Base-by-base conservation (phyloP, 1,140 invertebrate genomes). In the Dendroctonus valens region DNA sequence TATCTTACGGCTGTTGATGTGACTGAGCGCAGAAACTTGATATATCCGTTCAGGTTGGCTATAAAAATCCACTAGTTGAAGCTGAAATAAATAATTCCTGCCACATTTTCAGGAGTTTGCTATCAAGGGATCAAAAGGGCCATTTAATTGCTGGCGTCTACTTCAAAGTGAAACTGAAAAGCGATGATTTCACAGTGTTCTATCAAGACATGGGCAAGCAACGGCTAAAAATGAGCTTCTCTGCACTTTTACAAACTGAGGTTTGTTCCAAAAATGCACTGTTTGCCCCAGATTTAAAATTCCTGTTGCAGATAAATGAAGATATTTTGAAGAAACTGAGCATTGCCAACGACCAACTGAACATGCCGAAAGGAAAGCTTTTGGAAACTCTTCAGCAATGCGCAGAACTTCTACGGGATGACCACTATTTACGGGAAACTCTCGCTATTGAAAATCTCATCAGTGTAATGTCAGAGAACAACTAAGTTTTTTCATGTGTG, bases 11-110 rank as follows among this genome's bases (percentile, higher is more conserved):
- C 89, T 46, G 84, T 95, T 51, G 87, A 91, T 77, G 89, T 94
- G 37, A 92, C 92, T 0, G 93, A 96, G 78, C 85, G 93, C 64
- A 85, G 93, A 70, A 95, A 96, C 79, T 80, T 96, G 67, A 90
- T 92, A 14, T 96, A 95, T 77, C 89, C 91, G 74, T 94, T 94
- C 79, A 83, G 64, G 64, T 65, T 26, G 39, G 37, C 2, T 12
- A 8, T 12, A 39, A 40, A 11, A 11, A 38, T 39, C 50, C 12
- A 26, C 40, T 60, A 60, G 12, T 50, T 7, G 9, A 40, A 7
- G 12, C 15, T n/a, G 0, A 40, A 5, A 11, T n/a, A 40, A 5
- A 11, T n/a, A 40, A 40, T 46, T 52, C 5, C 0, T 6, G 7
- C 5, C 8, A 5, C 38, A 14, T 52, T 59, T 65, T 2, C 55